Conservation (phyloP, 1,140 invertebrate genomes). For the Drosophila sp. region DNA sequence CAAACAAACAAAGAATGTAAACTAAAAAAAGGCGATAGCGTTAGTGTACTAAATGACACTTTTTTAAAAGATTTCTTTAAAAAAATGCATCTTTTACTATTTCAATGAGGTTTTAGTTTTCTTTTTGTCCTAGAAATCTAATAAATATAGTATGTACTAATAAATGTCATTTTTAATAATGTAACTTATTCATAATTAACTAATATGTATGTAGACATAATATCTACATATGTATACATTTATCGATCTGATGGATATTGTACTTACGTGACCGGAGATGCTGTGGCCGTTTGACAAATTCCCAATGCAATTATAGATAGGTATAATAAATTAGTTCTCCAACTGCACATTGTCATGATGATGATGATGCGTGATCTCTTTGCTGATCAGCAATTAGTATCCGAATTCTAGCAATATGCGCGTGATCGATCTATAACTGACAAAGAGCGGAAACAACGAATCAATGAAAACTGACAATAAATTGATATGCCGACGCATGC, state of each 20-base stretch:
- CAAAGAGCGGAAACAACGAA: slow-evolving; percentile 31
- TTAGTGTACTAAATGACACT: too few species aligned
- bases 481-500: slow-evolving; percentile 37
- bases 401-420: slow-evolving; percentile 40
- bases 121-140: too few species aligned
- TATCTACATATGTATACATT: background rate
- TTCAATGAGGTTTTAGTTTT: too few species aligned
- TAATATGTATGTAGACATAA: background rate
- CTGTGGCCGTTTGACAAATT: slow-evolving; percentile 32
- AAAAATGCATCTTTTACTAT: too few species aligned
- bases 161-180: too few species aligned
- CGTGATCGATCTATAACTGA: slow-evolving; percentile 38
- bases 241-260: background rate
- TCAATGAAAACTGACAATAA: slow-evolving; percentile 31
- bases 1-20: too few species aligned
- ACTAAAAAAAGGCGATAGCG: too few species aligned
- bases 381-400: slow-evolving; percentile 43
- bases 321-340: slow-evolving; percentile 44
- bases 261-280: slow-evolving; percentile 60
- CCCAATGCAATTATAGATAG: slow-evolving; percentile 59
- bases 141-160: too few species aligned
- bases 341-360: slow-evolving; percentile 43
- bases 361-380: slow-evolving; percentile 26
- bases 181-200: background rate
- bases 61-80: too few species aligned